phyloP scores from a whole-genome alignment of 2,888 invertebrate species.

The Eurytoma adleriae region DNA sequence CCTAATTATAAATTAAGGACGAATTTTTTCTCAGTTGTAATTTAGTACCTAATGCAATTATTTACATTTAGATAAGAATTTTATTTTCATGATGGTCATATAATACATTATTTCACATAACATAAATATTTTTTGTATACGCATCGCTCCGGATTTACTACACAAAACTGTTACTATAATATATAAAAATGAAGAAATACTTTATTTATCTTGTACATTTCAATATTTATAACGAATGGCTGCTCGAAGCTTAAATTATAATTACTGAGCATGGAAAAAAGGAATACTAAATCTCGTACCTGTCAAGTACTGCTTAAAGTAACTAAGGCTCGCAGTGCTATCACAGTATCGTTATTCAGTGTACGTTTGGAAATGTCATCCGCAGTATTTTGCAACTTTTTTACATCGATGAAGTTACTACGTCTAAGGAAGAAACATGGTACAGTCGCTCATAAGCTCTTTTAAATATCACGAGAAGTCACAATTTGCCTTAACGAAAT shows the following conservation, averaged over 20 bases:
- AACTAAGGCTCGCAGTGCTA: conserved; percentile 58
- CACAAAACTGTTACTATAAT: no score
- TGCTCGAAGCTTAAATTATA: conserved; percentile 40
- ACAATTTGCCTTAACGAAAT: conserved; percentile 18
- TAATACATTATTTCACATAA: conserved; percentile 5
- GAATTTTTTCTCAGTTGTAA: conserved; percentile 38
- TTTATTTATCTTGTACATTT: no score
- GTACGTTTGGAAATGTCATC: conserved; percentile 50
- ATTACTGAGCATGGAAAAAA: conserved; percentile 27
- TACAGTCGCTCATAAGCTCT: conserved; percentile 31
- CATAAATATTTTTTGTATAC: not conserved
- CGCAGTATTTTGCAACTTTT: conserved; percentile 25
- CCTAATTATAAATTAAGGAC: conserved; percentile 36
- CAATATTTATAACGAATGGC: conserved; percentile 17
- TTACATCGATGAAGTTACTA: conserved; percentile 15
- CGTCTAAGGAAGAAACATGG: conserved; percentile 24
- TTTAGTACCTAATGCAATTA: conserved; percentile 36
- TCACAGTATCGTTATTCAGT: conserved; percentile 60
- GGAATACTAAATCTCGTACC: conserved; percentile 56
- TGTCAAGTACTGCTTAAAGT: conserved; percentile 57
- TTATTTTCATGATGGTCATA: conserved; percentile 37
- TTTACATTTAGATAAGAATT: conserved; percentile 39
- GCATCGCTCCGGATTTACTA: not conserved
- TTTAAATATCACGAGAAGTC: not conserved
- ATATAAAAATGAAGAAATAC: no score